phyloP scores from a whole-genome alignment of 2,888 invertebrate species.

The Melinopterus prodromus region DNA sequence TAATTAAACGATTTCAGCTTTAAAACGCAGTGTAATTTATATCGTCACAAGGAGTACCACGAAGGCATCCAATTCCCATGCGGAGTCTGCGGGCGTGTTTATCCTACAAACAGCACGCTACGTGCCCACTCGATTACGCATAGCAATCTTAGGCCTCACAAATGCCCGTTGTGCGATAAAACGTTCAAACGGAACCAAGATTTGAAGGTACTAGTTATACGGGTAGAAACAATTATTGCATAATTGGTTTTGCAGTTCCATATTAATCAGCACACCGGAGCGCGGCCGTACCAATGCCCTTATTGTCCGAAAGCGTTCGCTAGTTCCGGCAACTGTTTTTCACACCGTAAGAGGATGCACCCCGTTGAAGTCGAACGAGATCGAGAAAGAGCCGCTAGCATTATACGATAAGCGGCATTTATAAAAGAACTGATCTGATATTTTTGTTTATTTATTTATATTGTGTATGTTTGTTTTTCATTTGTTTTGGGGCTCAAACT shows the following conservation, averaged over 20 bases:
- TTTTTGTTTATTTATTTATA: not conserved
- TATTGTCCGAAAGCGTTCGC: slow-evolving; percentile 77
- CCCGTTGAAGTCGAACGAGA: slow-evolving; percentile 69
- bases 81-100: slow-evolving; percentile 73
- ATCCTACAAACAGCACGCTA: slow-evolving; percentile 73
- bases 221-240: not conserved
- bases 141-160: slow-evolving; percentile 72
- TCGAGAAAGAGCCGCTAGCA: slow-evolving; percentile 63
- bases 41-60: slow-evolving; percentile 70
- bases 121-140: slow-evolving; percentile 76
- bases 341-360: slow-evolving; percentile 77
- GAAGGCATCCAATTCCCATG: slow-evolving; percentile 68
- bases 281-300: slow-evolving; percentile 76
- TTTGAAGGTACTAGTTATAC: slow-evolving; percentile 65
- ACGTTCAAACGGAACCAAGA: slow-evolving; percentile 79
- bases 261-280: slow-evolving; percentile 79
- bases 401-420: slow-evolving; percentile 63
- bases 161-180: slow-evolving; percentile 74
- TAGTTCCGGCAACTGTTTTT: slow-evolving; percentile 78
- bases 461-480: slow-evolving; percentile 8
- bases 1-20: slow-evolving; percentile 62
- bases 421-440: not conserved
- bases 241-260: slow-evolving; percentile 64
- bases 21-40: slow-evolving; percentile 70
- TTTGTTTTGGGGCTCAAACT: no score